Evolutionary conservation across 2,113 vertebrate species (phyloP), one percentile per base, ranked within the genome.

Genomic region (Climacteris rufus): DNA sequence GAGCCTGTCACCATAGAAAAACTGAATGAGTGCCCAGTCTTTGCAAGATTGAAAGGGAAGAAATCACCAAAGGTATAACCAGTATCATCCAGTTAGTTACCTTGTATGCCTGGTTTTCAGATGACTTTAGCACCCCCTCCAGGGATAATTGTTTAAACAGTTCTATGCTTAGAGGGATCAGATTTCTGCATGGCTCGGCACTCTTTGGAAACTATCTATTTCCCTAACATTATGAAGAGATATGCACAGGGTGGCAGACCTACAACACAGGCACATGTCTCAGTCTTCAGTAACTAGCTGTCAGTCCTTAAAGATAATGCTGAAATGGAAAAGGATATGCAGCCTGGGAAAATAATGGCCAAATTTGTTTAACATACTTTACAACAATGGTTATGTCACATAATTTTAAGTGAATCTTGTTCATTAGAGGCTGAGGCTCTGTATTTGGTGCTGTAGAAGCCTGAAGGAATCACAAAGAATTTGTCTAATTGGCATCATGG

Each of bases 401-500:
- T 76, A 86, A 90, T 92, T 94, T 92, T 53, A 79, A 57, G 40
- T 37, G 39, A 76, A 50, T 78, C 86, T 90, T 64, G 30, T 78
- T 94, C 12, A 3, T 82, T 88, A 63, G 59, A 68, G 17, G 9
- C 59, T 54, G n/a, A 78, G 25, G 6, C 35, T 83, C 39, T 81
- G 49, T 61, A 24, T 86, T 80, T 10, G 9, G 3, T 31, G 10
- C 35, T 47, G 39, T 57, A 69, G 44, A 54, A 79, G 35, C 59
- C 61, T 87, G 68, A 86, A 83, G 63, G 68, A 60, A 88, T 94
- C 85, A 69, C 2, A 3, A 76, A 81, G 68, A 89, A 79, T 96
- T 95, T 95, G 49, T 89, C 33, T 94, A 92, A 95, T 90, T 88
- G 90, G 35, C 56, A 69, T 96, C 76, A 79, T 27, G 56, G 45